Percentiles rank a stretch among this genome's conserved stretches.
phyloP scores from a whole-genome alignment of 2,113 vertebrate genomes.

The Bothrops jararaca region DNA sequence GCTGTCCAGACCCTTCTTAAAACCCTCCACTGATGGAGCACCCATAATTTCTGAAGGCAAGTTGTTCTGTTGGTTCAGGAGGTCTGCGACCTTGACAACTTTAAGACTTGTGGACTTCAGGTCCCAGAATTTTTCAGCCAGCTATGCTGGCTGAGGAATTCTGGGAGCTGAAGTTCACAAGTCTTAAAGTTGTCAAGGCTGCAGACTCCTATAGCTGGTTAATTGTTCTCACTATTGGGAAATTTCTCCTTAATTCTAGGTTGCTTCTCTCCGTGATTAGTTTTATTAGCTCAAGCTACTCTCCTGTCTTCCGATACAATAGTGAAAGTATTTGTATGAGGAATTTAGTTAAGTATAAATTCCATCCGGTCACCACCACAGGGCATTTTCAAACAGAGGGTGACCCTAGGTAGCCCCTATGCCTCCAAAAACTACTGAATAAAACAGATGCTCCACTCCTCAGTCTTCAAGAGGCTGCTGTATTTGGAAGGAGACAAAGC shows the following conservation, averaged over 20 bases:
- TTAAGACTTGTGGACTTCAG: too few relatives aligned
- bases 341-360: background rate
- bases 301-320: background rate
- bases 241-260: background rate
- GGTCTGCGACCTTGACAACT: too few relatives aligned
- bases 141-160: too few relatives aligned
- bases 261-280: background rate
- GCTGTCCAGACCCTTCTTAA: background rate
- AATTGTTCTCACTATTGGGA: background rate
- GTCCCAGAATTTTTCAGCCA: too few relatives aligned
- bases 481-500: background rate
- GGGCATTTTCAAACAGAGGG: background rate
- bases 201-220: background rate
- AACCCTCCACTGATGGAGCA: background rate
- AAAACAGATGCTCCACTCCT: background rate
- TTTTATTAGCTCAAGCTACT: background rate
- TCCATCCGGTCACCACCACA: background rate
- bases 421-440: background rate
- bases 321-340: background rate
- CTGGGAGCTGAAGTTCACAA: too few relatives aligned
- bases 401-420: background rate
- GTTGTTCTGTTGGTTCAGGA: too few relatives aligned
- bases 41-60: background rate
- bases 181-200: too few relatives aligned
- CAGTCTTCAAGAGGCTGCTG: background rate